These are phyloP conservation scores for Pelusios castaneus DNA, from an alignment of 2,113 vertebrate genomes.

Conservation along the genomic window DNA sequence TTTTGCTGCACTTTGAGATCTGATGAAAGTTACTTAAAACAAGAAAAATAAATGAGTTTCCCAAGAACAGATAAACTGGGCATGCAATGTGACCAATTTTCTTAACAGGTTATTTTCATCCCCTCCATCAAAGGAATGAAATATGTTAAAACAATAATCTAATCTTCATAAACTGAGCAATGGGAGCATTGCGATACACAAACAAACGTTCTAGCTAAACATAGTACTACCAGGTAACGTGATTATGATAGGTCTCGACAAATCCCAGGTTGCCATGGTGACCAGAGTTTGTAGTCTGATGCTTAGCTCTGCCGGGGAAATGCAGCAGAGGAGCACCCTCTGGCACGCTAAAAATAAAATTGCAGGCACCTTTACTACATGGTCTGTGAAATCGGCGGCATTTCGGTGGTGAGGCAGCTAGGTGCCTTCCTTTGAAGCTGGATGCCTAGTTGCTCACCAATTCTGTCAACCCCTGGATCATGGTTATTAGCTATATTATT, in stretches of 20 bases:
- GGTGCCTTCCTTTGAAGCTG: no score
- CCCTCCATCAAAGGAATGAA: neutral
- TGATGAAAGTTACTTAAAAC: neutral
- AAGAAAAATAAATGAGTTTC: neutral
- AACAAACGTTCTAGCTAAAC: neutral
- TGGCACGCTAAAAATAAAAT: no score
- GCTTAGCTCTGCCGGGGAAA: no score
- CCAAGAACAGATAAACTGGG: neutral
- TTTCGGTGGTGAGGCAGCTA: no score
- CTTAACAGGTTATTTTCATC: neutral
- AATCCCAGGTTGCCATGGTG: no score
- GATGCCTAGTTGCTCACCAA: no score
- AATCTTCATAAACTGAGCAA: neutral
- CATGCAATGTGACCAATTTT: no score
- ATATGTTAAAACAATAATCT: neutral
- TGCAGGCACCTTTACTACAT: no score
- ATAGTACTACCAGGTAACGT: neutral
- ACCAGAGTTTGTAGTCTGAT: no score
- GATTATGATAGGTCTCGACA: neutral
- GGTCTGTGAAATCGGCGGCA: no score
- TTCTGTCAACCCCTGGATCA: no score
- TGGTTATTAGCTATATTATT: neutral
- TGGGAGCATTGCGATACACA: neutral
- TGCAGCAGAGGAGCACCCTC: no score
- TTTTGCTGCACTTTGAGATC: neutral